Evolutionary conservation across 1,140 invertebrate species (phyloP).

Genomic region (Brachionus angularis): DNA sequence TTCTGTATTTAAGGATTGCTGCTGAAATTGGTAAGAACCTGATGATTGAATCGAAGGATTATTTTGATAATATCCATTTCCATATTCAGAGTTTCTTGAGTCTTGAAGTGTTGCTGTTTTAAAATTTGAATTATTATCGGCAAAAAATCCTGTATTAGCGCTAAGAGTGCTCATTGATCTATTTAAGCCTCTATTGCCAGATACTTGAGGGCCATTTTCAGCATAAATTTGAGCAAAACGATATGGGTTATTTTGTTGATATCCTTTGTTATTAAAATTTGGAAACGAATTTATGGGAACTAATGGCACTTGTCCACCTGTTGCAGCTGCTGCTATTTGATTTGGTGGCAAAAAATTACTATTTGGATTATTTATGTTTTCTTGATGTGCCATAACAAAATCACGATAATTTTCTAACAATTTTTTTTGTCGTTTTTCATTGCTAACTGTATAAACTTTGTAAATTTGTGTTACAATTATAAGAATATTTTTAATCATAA

Average conservation of each 20-base stretch:
- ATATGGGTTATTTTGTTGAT: slow-evolving; percentile 15
- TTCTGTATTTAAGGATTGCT: too few relatives aligned
- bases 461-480: slow-evolving; percentile 38
- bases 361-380: slow-evolving; percentile 3
- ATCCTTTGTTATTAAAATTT: slow-evolving; percentile 10
- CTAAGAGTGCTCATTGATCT: slow-evolving; percentile 7
- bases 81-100: not conserved
- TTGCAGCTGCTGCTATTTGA: slow-evolving; percentile 33
- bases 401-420: slow-evolving; percentile 29
- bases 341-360: not conserved
- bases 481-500: slow-evolving; percentile 34
- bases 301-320: slow-evolving; percentile 22
- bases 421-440: slow-evolving; percentile 24
- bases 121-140: slow-evolving; percentile 11
- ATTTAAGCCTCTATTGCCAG: not conserved
- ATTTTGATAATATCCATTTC: too few relatives aligned
- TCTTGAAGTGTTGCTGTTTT: too few relatives aligned
- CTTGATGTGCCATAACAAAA: slow-evolving; percentile 18
- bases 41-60: too few relatives aligned
- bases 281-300: slow-evolving; percentile 1
- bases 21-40: too few relatives aligned
- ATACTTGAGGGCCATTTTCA: not conserved
- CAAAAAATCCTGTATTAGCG: slow-evolving; percentile 14
- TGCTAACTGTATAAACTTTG: slow-evolving; percentile 28
- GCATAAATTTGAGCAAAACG: slow-evolving; percentile 17